Evolutionary conservation across 2,113 vertebrate genomes (phyloP), one percentile per base, ranked within the genome.

Genomic region (Lepus americanus): DNA sequence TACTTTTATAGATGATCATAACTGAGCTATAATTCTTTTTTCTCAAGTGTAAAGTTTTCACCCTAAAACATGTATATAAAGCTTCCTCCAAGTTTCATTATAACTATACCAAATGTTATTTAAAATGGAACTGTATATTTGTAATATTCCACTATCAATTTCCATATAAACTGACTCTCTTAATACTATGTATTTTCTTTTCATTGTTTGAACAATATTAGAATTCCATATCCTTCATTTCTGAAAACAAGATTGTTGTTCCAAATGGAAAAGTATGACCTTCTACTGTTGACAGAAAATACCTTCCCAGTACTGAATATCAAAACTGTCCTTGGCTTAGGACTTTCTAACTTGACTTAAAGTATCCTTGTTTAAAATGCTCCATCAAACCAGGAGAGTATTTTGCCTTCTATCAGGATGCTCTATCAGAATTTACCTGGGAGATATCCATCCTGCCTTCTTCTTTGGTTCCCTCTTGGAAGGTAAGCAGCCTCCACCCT

Each of bases 241-340:
- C 66, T 95, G 66, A 83, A 97, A 95, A 94, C 74, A 95, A 92
- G 87, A 92, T 44, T 94, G 89, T 92, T 96, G 78, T 87, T 96
- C 86, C 69, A 95, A 95, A 97, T 7, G 97, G 90, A 96, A 87
- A 94, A 94, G 87, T 72, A 80, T 94, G 96, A 96, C 96, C 97
- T 97, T 97, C 96, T 86, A 80, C 70, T 13, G 16, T 55, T 33
- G 76, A 95, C 70, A 95, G 89, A 96, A 95, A 95, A 79, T 80
- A 88, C 53, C 74, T 95, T 95, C 78, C 80, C 44, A 91, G 82
- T 64, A 55, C 89, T 91, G 96, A 96, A 96, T 97, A 94, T 84
- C 95, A 97, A 97, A 95, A 95, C 76, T 89, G 95, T 95, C 97
- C 95, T 97, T 97, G 96, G 74, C 89, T 95, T 87, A 92, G 89